Conservation (phyloP, 2,113 vertebrate genomes). For the Phalacrocorax pelagicus region DNA sequence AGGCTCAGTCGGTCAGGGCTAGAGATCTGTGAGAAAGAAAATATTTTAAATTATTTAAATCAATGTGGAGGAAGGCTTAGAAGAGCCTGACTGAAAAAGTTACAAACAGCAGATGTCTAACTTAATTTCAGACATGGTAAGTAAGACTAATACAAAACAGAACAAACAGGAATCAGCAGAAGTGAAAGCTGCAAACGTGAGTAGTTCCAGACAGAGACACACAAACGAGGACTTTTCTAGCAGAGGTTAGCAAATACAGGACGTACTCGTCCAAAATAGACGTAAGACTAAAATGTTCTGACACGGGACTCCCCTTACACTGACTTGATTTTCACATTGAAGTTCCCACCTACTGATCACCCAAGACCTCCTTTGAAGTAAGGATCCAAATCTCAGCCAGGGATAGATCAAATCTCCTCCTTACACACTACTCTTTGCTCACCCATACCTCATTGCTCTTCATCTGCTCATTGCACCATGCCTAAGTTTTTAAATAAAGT, state of each 20-base stretch:
- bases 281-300: background rate
- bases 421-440: background rate
- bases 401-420: background rate
- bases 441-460: background rate
- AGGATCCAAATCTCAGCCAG: background rate
- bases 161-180: background rate
- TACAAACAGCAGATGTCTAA: background rate
- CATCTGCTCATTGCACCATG: background rate
- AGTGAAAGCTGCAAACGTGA: background rate
- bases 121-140: background rate
- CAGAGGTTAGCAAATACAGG: background rate
- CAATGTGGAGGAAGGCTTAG: background rate
- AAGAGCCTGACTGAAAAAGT: background rate
- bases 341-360: background rate
- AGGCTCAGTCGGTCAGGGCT: background rate
- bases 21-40: background rate
- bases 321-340: background rate
- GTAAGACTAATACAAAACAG: background rate
- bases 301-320: background rate
- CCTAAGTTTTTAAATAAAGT: background rate
- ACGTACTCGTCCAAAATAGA: background rate
- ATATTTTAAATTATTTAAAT: conserved; percentile 12
- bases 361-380: background rate
- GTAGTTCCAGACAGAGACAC: background rate
- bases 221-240: background rate